Evolutionary conservation across 1,140 invertebrate genomes (phyloP), one percentile per base, ranked within the genome.

Genomic region (Melitaea cinxia): DNA sequence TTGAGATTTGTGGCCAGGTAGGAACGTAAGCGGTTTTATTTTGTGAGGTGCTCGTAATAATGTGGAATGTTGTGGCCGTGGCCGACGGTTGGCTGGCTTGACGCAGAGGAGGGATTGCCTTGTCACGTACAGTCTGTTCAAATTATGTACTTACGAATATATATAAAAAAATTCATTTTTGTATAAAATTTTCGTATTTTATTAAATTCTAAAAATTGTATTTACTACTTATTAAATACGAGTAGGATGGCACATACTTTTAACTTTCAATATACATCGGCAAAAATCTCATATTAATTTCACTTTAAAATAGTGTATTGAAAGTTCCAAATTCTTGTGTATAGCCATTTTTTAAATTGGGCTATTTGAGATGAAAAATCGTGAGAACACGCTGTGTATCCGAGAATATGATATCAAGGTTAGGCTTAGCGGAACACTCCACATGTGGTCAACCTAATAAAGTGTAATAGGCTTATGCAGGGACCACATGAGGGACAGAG

Each of bases 381-480:
- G 37, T 26, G 50, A 63, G 72, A 71, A 81, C 85, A 86, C 73
- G 79, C 82, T 78, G 72, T 90, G 79, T 72, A 79, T 65, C 68
- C 55, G 68, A 86, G 86, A 91, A 81, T 88, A 89, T 89, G 86
- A 89, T 89, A 89, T 89, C 88, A 89, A 89, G 88, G 88, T 89
- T 89, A 88, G 86, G 79, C 85, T 89, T 88, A 91, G 85, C 82
- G 85, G 85, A 83, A 86, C 86, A 89, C 88, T 88, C 86, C 88
- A 91, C 88, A 91, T 91, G 88, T 89, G 88, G 88, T 91, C 88
- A 91, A 86, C 83, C 76, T 90, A 91, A 88, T 88, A 88, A 89
- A 87, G 77, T 78, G 85, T 72, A 80, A 91, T 69, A 68, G 75
- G 67, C 37, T 73, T 83, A 87, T 71, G 64, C 61, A 39, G 39